Evolutionary conservation across 2,888 invertebrate species (phyloP).

Genomic region (Furcula furcula): DNA sequence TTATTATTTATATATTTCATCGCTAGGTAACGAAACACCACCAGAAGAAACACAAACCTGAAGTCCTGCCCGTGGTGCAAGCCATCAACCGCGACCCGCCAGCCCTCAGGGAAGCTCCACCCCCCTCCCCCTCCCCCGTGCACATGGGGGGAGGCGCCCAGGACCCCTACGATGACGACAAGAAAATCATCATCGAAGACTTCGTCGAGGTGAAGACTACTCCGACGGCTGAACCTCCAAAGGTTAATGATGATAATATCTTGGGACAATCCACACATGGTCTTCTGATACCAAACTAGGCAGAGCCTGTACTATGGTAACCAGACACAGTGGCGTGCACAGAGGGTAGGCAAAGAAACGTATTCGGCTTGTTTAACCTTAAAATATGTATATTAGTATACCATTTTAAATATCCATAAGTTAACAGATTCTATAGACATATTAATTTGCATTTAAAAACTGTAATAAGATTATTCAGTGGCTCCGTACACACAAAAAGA

Average conservation of each 20-base stretch:
- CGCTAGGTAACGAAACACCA: not conserved
- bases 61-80: not conserved
- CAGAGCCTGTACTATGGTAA: too few relatives aligned
- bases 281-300: too few relatives aligned
- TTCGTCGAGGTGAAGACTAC: conserved; percentile 46
- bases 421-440: too few relatives aligned
- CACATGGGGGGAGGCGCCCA: not conserved
- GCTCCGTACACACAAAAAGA: too few relatives aligned
- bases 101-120: conserved; percentile 2
- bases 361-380: too few relatives aligned
- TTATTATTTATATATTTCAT: not conserved
- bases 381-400: too few relatives aligned
- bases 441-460: too few relatives aligned
- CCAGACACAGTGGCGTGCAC: too few relatives aligned
- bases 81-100: conserved; percentile 1
- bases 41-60: conserved; percentile 11
- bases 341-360: too few relatives aligned
- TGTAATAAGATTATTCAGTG: too few relatives aligned
- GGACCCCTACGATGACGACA: conserved; percentile 17
- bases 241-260: not conserved
- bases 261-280: too few relatives aligned
- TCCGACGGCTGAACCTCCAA: conserved; percentile 3
- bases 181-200: conserved; percentile 61
- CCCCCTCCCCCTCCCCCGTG: not conserved
- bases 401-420: too few relatives aligned